A percentile compares a stretch with the other conserved stretches of the same genome.
Conservation (phyloP, 2,797 vertebrate species). For the Threskiornis aethiopicus region DNA sequence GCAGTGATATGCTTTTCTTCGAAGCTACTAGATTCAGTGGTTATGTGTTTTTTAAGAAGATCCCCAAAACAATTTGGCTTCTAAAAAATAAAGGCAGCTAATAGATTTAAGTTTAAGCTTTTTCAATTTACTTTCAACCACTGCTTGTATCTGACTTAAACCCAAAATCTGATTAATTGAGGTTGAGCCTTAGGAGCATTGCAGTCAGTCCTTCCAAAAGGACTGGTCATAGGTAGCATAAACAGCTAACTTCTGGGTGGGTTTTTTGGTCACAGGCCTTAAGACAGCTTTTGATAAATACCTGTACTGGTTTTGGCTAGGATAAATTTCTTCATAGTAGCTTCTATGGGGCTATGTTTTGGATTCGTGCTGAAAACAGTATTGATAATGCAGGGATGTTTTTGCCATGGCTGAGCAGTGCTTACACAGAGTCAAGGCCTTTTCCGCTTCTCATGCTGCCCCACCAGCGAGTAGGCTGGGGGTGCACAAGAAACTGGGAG, state of each 20-base stretch:
- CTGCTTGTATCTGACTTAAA: neutral
- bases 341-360: neutral
- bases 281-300: neutral
- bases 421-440: neutral
- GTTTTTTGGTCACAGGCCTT: neutral
- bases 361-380: neutral
- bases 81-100: neutral
- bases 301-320: neutral
- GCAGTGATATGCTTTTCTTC: fast-evolving
- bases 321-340: neutral
- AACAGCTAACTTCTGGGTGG: neutral
- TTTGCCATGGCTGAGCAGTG: too few species aligned
- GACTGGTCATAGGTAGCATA: neutral
- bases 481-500: neutral
- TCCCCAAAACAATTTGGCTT: neutral
- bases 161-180: neutral
- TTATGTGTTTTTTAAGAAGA: neutral
- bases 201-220: neutral
- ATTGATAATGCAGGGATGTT: neutral
- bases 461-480: fast-evolving
- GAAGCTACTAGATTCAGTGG: neutral
- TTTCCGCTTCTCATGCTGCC: neutral
- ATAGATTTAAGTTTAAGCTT: neutral
- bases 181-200: neutral
- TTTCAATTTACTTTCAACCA: neutral